Evolutionary conservation across 2,797 vertebrate genomes (phyloP).

Genomic region (Perdix hodgsoniae): DNA sequence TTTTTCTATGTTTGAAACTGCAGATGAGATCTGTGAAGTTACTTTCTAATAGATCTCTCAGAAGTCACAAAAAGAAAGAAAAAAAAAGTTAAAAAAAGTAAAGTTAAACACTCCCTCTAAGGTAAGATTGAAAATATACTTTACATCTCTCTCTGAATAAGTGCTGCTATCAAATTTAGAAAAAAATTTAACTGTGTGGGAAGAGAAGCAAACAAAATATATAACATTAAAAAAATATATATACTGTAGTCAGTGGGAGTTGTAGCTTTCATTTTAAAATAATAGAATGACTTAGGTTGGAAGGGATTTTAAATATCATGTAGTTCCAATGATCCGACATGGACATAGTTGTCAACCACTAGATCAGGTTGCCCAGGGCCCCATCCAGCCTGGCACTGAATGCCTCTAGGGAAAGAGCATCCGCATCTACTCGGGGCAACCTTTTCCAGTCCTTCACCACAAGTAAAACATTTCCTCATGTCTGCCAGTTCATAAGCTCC

Average conservation of each 20-base stretch:
- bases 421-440: too few relatives aligned
- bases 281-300: too few relatives aligned
- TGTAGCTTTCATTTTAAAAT: not conserved
- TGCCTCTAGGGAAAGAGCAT: too few relatives aligned
- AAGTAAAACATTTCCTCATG: too few relatives aligned
- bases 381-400: too few relatives aligned
- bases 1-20: not conserved
- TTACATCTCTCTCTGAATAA: not conserved
- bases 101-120: not conserved
- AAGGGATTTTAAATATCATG: too few relatives aligned
- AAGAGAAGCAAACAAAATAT: not conserved
- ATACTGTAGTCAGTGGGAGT: not conserved
- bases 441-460: too few relatives aligned
- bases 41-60: not conserved
- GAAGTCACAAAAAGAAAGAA: not conserved
- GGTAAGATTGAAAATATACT: not conserved
- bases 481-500: too few relatives aligned
- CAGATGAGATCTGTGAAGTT: not conserved
- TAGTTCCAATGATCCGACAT: too few relatives aligned
- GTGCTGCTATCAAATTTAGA: not conserved
- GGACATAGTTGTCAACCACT: too few relatives aligned
- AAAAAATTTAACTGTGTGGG: not conserved
- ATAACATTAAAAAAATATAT: not conserved
- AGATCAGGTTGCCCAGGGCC: too few relatives aligned
- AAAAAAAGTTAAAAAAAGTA: not conserved